Percentiles rank a stretch among this genome's conserved stretches.
These are phyloP conservation scores for Gephyroberyx darwinii DNA, from an alignment of 2,797 vertebrate genomes.

Conservation along the genomic window DNA sequence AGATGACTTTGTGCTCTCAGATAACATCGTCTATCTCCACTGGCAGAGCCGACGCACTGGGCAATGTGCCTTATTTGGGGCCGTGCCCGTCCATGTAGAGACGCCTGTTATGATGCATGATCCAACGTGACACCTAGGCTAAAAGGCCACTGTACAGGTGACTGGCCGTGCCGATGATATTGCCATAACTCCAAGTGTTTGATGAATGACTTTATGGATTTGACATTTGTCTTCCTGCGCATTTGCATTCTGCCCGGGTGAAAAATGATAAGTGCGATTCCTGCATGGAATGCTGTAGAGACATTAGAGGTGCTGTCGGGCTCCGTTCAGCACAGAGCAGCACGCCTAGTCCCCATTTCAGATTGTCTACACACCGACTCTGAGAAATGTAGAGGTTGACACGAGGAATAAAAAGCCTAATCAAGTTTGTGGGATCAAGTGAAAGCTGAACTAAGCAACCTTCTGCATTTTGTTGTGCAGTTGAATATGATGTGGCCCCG, in stretches of 20 bases:
- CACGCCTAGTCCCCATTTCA: slow-evolving; percentile 21
- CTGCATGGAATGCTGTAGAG: slow-evolving; percentile 33
- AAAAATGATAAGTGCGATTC: slow-evolving; percentile 49
- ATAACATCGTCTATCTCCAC: slow-evolving; percentile 45
- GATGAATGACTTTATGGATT: slow-evolving; percentile 74
- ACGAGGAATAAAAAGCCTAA: slow-evolving; percentile 2
- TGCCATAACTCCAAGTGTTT: slow-evolving; percentile 62
- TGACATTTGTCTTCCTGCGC: slow-evolving; percentile 72
- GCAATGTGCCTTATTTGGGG: slow-evolving; percentile 32
- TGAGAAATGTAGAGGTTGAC: not conserved
- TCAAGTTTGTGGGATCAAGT: slow-evolving; percentile 4
- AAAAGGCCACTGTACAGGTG: slow-evolving; percentile 65
- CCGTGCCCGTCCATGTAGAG: slow-evolving; percentile 35
- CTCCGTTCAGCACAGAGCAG: slow-evolving; percentile 25
- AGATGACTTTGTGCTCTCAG: slow-evolving; percentile 47
- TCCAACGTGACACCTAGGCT: slow-evolving; percentile 45
- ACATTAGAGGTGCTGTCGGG: slow-evolving; percentile 31
- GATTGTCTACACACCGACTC: slow-evolving; percentile 3
- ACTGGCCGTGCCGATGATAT: slow-evolving; percentile 49
- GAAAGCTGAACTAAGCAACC: slow-evolving; percentile 1
- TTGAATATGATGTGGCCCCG: not conserved
- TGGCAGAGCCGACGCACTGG: slow-evolving; percentile 15
- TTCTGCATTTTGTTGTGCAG: not conserved
- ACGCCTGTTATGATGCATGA: slow-evolving; percentile 58
- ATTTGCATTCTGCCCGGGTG: slow-evolving; percentile 65